Percentiles rank a stretch among this genome's conserved stretches.
Conservation (phyloP, 2,797 vertebrate genomes). For the Anabas testudineus region DNA sequence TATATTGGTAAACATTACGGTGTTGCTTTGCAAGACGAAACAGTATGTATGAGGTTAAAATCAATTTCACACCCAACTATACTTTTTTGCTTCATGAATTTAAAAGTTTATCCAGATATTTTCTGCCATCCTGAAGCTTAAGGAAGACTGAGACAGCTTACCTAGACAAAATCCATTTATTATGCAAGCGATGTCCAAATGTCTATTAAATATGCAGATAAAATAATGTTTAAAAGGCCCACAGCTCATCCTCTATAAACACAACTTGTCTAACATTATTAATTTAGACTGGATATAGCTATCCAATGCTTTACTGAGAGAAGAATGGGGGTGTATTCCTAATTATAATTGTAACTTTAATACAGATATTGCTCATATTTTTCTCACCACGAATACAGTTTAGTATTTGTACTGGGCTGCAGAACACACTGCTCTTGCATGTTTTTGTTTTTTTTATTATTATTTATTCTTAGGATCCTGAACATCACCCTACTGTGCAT, state of each 20-base stretch:
- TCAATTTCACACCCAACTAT: slow-evolving; percentile 62
- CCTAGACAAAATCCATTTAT: slow-evolving; percentile 2
- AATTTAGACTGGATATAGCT: background rate
- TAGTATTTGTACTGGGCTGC: background rate
- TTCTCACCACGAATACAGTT: background rate
- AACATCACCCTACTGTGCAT: background rate
- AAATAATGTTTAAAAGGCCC: background rate
- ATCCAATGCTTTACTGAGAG: background rate
- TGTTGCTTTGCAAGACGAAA: slow-evolving; percentile 64
- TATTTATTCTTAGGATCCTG: background rate
- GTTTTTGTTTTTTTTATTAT: too few relatives aligned
- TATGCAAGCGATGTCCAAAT: background rate
- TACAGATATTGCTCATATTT: background rate
- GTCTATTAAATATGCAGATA: background rate
- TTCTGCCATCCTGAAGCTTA: slow-evolving; percentile 23
- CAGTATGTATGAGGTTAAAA: slow-evolving; percentile 46
- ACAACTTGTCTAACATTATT: slow-evolving; percentile 1
- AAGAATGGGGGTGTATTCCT: background rate
- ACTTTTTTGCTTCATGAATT: slow-evolving; percentile 58
- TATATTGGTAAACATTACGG: slow-evolving; percentile 62
- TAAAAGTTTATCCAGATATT: slow-evolving; percentile 41
- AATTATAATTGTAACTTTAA: slow-evolving; percentile 1
- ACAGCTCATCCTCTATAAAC: background rate
- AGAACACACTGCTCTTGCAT: background rate
- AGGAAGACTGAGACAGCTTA: background rate